Evolutionary conservation across 2,797 vertebrate genomes (phyloP), one percentile per base, ranked within the genome.

Genomic region (Scleropages formosus): DNA sequence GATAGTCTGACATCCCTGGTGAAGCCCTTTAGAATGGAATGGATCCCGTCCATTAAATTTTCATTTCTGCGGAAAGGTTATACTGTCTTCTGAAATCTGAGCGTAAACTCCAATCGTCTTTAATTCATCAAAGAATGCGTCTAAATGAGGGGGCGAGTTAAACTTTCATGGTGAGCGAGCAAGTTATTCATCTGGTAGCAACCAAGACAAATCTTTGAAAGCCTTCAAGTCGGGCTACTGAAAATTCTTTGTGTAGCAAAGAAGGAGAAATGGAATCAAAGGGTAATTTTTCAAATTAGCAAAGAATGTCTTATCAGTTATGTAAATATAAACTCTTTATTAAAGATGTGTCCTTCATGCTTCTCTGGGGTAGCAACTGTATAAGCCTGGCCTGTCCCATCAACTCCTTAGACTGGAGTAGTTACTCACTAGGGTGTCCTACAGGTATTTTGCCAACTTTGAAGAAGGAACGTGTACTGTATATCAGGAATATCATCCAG

Each of bases 71-170:
- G 78, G 77, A 83, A 77, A 79, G 71, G 22, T 72, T 62, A 53
- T 44, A 73, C 69, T 4, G 46, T 65, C 70, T 74, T 58, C 53
- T 75, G 62, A 78, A 70, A 72, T 76, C 72, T 69, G 69, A 81
- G 78, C 31, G 26, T 75, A 77, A 82, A 83, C 74, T 78, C 75
- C 73, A 72, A 73, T 78, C 71, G 67, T 83, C 76, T 80, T 83
- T 83, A 80, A 84, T 84, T 84, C 77, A 82, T 84, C 82, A 84
- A 84, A 83, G 82, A 27, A 65, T 18, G 31, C 73, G 53, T 80
- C 27, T 82, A 84, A 82, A 85, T 82, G 83, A 83, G 74, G 75
- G 58, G 67, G 27, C 51, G 15, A 49, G 78, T 83, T 80, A 84
- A 85, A 84, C 79, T 83, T 85, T 85, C 53, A 85, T 84, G 66